A percentile compares a stretch with the other conserved stretches of the same genome.
Conservation (phyloP, 1,140 invertebrate genomes). For the Sweltsa coloradensis region DNA sequence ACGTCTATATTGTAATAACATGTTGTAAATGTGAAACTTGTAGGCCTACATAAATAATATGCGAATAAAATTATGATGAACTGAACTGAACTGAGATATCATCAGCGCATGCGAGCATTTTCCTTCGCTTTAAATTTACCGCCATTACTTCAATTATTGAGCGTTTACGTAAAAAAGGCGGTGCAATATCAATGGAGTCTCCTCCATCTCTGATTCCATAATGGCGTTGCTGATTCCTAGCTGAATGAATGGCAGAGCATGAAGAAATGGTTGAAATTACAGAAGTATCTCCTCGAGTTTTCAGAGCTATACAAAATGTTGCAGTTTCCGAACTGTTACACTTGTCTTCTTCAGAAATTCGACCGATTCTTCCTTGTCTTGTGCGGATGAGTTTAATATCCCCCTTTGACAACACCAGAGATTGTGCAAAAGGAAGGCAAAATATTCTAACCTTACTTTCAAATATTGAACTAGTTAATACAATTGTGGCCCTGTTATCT, state of each 20-base stretch:
- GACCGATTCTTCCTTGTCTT: conserved; percentile 83
- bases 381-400: conserved; percentile 87
- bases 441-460: conserved; percentile 78
- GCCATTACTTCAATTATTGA: too few species aligned
- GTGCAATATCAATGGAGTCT: too few species aligned
- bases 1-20: too few species aligned
- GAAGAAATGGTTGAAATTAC: conserved; percentile 24
- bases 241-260: neutral
- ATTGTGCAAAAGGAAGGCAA: conserved; percentile 72
- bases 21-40: too few species aligned
- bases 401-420: conserved; percentile 69
- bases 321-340: conserved; percentile 56
- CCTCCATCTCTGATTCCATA: too few species aligned
- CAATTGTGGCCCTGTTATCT: conserved; percentile 81
- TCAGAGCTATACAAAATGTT: conserved; percentile 65
- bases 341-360: conserved; percentile 57
- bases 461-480: conserved; percentile 87
- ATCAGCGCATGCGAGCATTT: too few species aligned
- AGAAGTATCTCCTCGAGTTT: conserved; percentile 46
- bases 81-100: too few species aligned
- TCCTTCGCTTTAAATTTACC: too few species aligned
- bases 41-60: too few species aligned
- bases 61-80: too few species aligned
- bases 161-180: too few species aligned
- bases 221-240: too few species aligned